Evolutionary conservation across 2,797 vertebrate genomes (phyloP).

Genomic region (Sebastolobus alascanus): DNA sequence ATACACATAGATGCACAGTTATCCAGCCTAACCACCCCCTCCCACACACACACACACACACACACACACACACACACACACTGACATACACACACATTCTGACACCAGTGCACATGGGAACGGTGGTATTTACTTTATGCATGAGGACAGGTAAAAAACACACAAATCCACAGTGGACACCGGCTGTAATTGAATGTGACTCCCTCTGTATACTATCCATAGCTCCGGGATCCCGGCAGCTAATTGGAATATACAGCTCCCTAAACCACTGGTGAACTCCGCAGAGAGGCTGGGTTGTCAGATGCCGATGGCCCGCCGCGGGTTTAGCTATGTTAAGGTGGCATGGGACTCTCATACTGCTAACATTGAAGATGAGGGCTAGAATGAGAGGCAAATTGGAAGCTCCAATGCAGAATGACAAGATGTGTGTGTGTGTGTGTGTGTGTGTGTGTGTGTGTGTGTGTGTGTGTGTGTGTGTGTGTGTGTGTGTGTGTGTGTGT

Average conservation of each 20-base stretch:
- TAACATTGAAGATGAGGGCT: constrained; percentile 71
- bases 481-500: constrained; percentile 30
- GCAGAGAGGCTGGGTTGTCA: constrained; percentile 74
- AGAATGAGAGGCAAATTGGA: constrained; percentile 67
- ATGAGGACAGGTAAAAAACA: constrained; percentile 82
- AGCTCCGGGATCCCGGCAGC: constrained; percentile 72
- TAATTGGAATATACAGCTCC: constrained; percentile 84
- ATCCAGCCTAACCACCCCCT: constrained; percentile 48
- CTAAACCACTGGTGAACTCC: constrained; percentile 75
- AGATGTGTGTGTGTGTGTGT: constrained; percentile 24
- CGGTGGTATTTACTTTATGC: constrained; percentile 75
- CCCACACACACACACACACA: constrained; percentile 26
- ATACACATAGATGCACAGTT: constrained; percentile 50
- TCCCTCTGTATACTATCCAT: constrained; percentile 80
- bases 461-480: constrained; percentile 20
- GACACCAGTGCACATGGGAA: constrained; percentile 69
- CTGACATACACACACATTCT: constrained; percentile 27
- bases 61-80: constrained; percentile 19
- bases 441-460: constrained; percentile 25
- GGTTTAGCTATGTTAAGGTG: constrained; percentile 68
- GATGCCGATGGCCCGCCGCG: constrained; percentile 51
- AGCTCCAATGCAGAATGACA: constrained; percentile 56
- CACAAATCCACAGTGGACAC: constrained; percentile 75
- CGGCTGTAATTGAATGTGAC: constrained; percentile 83
- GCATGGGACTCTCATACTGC: constrained; percentile 63